Percentiles rank a stretch among this genome's conserved stretches.
Conservation (phyloP, 2,797 vertebrate species). For the Cuculus canorus region DNA sequence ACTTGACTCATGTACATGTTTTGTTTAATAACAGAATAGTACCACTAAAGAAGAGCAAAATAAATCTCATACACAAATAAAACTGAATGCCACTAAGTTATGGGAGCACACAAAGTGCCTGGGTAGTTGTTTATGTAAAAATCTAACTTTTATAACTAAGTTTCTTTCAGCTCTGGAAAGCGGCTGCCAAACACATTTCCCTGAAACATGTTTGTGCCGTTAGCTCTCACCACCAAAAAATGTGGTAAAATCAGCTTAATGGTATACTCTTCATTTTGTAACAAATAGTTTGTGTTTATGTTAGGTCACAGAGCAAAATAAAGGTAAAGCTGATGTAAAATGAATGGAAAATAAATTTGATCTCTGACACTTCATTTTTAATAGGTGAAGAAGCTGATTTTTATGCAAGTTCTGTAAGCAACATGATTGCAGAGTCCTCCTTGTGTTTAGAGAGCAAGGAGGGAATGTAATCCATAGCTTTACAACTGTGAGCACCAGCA, state of each 20-base stretch:
- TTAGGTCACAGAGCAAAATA: background rate
- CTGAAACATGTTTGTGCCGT: background rate
- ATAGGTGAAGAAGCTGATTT: background rate
- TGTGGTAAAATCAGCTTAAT: background rate
- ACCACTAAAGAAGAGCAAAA: background rate
- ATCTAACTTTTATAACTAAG: background rate
- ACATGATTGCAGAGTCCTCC: background rate
- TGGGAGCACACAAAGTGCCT: background rate
- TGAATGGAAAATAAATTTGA: background rate
- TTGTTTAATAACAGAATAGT: background rate
- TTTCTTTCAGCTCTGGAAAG: background rate
- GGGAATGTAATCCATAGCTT: background rate
- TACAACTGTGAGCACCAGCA: background rate
- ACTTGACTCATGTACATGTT: background rate
- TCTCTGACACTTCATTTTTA: background rate
- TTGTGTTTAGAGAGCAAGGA: background rate
- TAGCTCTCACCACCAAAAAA: background rate
- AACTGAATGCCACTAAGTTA: background rate
- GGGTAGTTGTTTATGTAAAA: background rate
- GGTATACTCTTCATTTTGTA: background rate
- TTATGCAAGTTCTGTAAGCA: background rate
- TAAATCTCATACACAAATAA: background rate
- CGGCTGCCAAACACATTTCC: background rate
- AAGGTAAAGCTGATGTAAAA: background rate
- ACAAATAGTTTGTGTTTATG: background rate